Conservation (phyloP, 2,888 invertebrate species). For the Cosmorhoe ocellata region DNA sequence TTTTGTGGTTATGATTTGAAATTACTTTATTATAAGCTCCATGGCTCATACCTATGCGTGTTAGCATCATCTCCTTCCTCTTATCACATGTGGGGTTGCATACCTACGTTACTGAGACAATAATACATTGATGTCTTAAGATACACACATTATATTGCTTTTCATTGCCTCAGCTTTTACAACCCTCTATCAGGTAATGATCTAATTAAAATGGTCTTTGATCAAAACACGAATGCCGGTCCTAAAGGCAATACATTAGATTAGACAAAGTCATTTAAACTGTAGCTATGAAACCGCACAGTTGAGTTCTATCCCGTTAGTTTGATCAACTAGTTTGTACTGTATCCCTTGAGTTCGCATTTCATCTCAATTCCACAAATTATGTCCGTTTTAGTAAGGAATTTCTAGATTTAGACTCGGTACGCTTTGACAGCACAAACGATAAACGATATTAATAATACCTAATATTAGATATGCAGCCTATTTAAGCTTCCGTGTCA, state of each 20-base stretch:
- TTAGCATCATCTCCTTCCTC: no score
- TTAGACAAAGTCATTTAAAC: slow-evolving; percentile 45
- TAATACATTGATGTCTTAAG: no score
- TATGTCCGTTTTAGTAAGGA: slow-evolving; percentile 36
- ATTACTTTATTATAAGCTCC: no score
- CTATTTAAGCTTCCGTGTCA: no score
- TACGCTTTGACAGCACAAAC: neutral
- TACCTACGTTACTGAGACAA: no score
- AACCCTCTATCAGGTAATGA: neutral
- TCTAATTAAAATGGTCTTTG: slow-evolving; percentile 14
- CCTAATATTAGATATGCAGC: no score
- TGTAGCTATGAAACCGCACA: slow-evolving; percentile 27
- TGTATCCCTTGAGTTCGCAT: slow-evolving; percentile 46
- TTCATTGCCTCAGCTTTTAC: no score
- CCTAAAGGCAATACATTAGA: slow-evolving; percentile 29
- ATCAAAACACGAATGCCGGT: slow-evolving; percentile 8
- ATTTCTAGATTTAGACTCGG: slow-evolving; percentile 10
- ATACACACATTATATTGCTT: no score
- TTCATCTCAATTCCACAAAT: slow-evolving; percentile 65
- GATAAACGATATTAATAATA: no score
- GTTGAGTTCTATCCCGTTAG: slow-evolving; percentile 45
- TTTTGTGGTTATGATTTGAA: no score
- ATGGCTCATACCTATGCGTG: no score
- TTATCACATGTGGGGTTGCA: no score
- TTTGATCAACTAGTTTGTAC: slow-evolving; percentile 48